Percentiles rank a stretch among this genome's conserved stretches.
Evolutionary conservation across 2,888 invertebrate genomes (phyloP).

Genomic region (Eucriotettix oculatus): DNA sequence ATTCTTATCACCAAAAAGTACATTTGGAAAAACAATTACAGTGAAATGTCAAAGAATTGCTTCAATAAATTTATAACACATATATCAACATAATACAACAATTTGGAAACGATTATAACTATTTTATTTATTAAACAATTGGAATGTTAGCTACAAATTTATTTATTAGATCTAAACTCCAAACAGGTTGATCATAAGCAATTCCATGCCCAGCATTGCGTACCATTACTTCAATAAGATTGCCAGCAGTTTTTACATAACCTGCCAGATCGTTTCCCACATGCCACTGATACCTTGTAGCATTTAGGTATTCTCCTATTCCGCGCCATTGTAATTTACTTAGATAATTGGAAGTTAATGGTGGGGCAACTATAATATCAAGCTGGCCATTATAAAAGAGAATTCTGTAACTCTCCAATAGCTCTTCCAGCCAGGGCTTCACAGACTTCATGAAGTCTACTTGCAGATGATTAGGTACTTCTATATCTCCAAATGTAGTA

Average conservation of each 20-base stretch:
- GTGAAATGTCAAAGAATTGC: too few relatives aligned
- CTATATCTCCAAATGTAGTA: constrained; percentile 42
- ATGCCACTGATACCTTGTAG: constrained; percentile 3
- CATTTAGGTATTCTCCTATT: constrained; percentile 39
- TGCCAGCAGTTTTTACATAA: constrained; percentile 17
- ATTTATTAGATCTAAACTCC: constrained; percentile 24
- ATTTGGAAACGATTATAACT: too few relatives aligned
- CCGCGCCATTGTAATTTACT: constrained; percentile 43
- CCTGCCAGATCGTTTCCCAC: constrained; percentile 17
- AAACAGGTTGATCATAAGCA: constrained; percentile 24
- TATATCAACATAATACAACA: too few relatives aligned
- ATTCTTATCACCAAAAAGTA: too few relatives aligned
- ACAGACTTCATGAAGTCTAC: constrained; percentile 70
- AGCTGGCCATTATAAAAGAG: constrained; percentile 62
- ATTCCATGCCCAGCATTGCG: constrained; percentile 25
- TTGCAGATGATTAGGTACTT: constrained; percentile 53
- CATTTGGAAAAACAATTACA: too few relatives aligned
- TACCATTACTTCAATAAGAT: constrained; percentile 19
- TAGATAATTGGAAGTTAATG: too few relatives aligned
- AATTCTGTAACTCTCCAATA: constrained; percentile 49
- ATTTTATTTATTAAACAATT: neutral
- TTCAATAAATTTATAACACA: too few relatives aligned
- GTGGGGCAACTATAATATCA: too few relatives aligned
- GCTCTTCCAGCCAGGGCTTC: constrained; percentile 49
- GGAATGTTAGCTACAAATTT: constrained; percentile 23